Conservation (phyloP, 2,113 vertebrate genomes). For the Numenius arquata region DNA sequence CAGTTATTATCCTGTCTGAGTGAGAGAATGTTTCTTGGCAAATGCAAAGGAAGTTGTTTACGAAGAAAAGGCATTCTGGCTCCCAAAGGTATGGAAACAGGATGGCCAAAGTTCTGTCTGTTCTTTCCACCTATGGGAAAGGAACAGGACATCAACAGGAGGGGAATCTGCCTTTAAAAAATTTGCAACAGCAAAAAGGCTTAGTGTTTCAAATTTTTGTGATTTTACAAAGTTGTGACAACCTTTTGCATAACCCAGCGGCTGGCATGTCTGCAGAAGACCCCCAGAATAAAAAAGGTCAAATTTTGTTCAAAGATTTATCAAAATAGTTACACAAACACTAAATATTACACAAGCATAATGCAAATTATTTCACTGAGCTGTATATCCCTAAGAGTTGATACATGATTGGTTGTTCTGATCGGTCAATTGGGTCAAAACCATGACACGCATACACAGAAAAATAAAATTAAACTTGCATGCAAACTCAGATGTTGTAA, state of each 20-base stretch:
- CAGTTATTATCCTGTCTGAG: neutral
- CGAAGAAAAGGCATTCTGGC: neutral
- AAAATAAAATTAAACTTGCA: neutral
- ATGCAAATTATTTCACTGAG: neutral
- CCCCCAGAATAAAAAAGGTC: neutral
- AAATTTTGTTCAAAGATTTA: neutral
- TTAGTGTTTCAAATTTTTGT: neutral
- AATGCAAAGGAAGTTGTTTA: neutral
- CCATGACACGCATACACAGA: neutral
- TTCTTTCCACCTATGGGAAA: slow-evolving; percentile 26
- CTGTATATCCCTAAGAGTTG: neutral
- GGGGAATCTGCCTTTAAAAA: neutral
- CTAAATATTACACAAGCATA: neutral
- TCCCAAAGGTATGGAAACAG: neutral
- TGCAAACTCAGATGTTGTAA: neutral
- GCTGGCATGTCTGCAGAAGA: neutral
- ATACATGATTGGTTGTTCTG: neutral
- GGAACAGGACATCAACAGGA: neutral
- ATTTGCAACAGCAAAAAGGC: neutral
- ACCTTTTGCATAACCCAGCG: neutral
- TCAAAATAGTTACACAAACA: neutral
- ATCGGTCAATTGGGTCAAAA: neutral
- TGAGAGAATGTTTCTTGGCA: slow-evolving; percentile 18
- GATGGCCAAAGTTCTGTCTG: slow-evolving; percentile 22
- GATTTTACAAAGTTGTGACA: neutral